Conservation (phyloP, 1,140 invertebrate genomes). For the Hylaeus volcanicus region DNA sequence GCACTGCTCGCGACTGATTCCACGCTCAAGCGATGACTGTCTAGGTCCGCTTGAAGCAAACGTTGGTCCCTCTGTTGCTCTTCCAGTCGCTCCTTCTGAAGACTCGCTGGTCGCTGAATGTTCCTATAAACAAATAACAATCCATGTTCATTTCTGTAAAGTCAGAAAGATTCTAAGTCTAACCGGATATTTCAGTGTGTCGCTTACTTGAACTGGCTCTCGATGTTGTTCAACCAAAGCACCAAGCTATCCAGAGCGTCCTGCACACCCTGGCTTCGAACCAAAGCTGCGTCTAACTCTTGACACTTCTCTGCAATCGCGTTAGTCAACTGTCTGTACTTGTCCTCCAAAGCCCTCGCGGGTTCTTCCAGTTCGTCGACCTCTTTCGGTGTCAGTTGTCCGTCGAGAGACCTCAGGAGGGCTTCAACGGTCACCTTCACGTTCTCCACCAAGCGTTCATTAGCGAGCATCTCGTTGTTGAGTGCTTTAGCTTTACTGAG, state of each 20-base stretch:
- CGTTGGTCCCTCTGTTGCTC: constrained; percentile 93
- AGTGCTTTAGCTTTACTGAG: constrained; percentile 90
- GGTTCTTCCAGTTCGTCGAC: constrained; percentile 89
- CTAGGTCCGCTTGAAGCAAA: constrained; percentile 90
- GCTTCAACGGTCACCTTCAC: constrained; percentile 86
- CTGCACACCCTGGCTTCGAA: constrained; percentile 96
- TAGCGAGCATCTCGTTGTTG: constrained; percentile 92
- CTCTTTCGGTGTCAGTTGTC: constrained; percentile 89
- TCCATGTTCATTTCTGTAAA: not conserved
- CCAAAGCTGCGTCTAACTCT: constrained; percentile 91
- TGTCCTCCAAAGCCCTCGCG: constrained; percentile 87
- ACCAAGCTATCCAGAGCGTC: constrained; percentile 93
- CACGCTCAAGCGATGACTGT: constrained; percentile 91
- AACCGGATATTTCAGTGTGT: not conserved
- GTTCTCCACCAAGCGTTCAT: constrained; percentile 91
- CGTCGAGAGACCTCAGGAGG: constrained; percentile 88
- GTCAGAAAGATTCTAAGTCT: not conserved
- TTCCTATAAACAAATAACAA: constrained; percentile 76
- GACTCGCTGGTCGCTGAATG: constrained; percentile 89
- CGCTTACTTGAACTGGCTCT: constrained; percentile 89
- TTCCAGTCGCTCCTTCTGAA: constrained; percentile 93
- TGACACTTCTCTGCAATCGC: constrained; percentile 90
- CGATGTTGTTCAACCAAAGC: constrained; percentile 91
- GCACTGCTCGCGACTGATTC: constrained; percentile 90
- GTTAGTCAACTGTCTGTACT: constrained; percentile 87